Evolutionary conservation across 2,888 invertebrate species (phyloP), one percentile per base, ranked within the genome.

Genomic region (Dolichopus griseipennis): DNA sequence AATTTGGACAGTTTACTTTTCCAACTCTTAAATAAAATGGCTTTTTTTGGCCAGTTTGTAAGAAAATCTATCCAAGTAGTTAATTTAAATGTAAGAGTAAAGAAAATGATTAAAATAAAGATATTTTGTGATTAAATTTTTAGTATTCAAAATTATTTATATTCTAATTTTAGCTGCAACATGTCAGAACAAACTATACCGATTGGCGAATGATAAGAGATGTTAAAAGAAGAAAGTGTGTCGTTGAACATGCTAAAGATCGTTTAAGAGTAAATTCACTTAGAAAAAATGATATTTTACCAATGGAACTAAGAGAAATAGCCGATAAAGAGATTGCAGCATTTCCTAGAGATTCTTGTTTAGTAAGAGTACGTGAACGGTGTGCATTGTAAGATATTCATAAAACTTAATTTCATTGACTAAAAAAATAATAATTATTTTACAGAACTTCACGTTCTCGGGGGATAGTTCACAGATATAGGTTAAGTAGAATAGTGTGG

Each of bases 401-500:
- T 52, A 12, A 27, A 27, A 5, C 27, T 27, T 2, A 27, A 27
- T n/a, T n/a, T n/a, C n/a, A n/a, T 27, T 27, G 27, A 27, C 2
- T 27, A 27, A 27, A 27, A 27, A 27, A 27, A 27, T 27, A 27
- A 27, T 27, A 27, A 8, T 10, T 37, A 10, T n/a, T n/a, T 1
- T 52, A n/a, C n/a, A 52, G 52, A 67, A 97, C 98, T 18, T 95
- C 95, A 52, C 87, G 96, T 73, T 88, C 91, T 0, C 84, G 92
- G 71, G 95, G 95, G 71, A 86, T 88, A 70, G 89, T 95, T 0
- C 79, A 83, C 65, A 87, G 90, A 68, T 98, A 93, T 90, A 86
- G 95, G 67, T 78, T 98, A 69, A 95, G 96, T 76, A 86, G 97
- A 76, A 92, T 97, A 72, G 87, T 94, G 7, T 99, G 93, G 86